Conservation (phyloP, 2,888 invertebrate genomes). For the Macroteleia sp. region DNA sequence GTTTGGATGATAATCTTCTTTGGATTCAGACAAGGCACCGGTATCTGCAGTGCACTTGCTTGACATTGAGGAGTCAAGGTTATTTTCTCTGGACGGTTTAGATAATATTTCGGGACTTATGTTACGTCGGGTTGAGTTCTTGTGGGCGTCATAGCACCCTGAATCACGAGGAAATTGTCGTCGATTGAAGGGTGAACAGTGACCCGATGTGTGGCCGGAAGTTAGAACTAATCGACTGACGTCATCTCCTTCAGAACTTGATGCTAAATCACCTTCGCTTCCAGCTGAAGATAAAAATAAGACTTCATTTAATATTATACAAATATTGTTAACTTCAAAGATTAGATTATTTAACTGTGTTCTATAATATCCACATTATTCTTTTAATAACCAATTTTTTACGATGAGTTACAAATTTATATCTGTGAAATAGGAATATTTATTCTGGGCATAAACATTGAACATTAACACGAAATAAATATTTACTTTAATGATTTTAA, state of each 20-base stretch:
- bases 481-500: too few relatives aligned
- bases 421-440: too few relatives aligned
- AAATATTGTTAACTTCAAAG: too few relatives aligned
- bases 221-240: conserved; percentile 83
- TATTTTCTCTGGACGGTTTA: conserved; percentile 81
- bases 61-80: conserved; percentile 76
- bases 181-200: conserved; percentile 90
- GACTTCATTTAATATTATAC: background rate
- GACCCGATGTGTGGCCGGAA: conserved; percentile 83
- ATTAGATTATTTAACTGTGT: too few relatives aligned
- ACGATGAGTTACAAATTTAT: too few relatives aligned
- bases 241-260: conserved; percentile 91
- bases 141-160: conserved; percentile 89
- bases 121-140: conserved; percentile 76
- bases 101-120: conserved; percentile 80
- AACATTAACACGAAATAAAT: too few relatives aligned
- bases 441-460: too few relatives aligned
- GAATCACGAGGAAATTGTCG: conserved; percentile 93
- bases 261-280: conserved; percentile 91
- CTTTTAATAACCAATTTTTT: too few relatives aligned
- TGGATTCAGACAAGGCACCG: conserved; percentile 68
- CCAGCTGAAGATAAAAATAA: conserved; percentile 85
- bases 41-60: conserved; percentile 67
- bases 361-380: too few relatives aligned
- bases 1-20: conserved; percentile 79